phyloP scores from a whole-genome alignment of 2,888 invertebrate genomes.

The Eudemis profundana region DNA sequence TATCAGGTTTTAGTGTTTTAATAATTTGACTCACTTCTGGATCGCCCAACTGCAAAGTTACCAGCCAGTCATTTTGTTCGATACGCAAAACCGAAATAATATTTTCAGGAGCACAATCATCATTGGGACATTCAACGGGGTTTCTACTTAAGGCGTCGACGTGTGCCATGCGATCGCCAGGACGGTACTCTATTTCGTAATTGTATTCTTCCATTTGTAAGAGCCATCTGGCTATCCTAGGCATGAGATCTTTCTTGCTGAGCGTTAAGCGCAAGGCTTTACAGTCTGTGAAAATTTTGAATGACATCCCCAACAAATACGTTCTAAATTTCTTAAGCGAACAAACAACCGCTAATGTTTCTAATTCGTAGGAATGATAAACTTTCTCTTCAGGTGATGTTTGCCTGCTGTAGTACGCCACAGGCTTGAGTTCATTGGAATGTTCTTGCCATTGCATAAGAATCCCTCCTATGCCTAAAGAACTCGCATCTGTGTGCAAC shows the following conservation, averaged over 20 bases:
- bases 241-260: no score
- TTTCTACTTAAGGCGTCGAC: conserved; percentile 30
- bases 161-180: conserved; percentile 23
- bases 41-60: no score
- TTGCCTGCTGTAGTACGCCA: not conserved
- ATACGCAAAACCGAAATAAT: no score
- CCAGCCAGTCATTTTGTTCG: no score
- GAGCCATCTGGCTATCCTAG: conserved; percentile 47
- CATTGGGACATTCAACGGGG: no score
- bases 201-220: conserved; percentile 22
- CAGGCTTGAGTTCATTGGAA: not conserved
- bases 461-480: not conserved
- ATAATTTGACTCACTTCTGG: no score
- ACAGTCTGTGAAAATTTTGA: not conserved
- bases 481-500: not conserved
- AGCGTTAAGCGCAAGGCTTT: no score
- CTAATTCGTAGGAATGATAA: conserved; percentile 1
- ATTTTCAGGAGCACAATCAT: no score
- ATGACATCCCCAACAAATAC: not conserved
- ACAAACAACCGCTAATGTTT: not conserved
- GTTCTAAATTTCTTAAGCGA: not conserved
- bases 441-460: not conserved
- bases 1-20: no score
- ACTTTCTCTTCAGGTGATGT: not conserved
- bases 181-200: conserved; percentile 17